Base-by-base conservation (phyloP, 2,888 invertebrate genomes). In the Lepidocyrtinus sp. region DNA sequence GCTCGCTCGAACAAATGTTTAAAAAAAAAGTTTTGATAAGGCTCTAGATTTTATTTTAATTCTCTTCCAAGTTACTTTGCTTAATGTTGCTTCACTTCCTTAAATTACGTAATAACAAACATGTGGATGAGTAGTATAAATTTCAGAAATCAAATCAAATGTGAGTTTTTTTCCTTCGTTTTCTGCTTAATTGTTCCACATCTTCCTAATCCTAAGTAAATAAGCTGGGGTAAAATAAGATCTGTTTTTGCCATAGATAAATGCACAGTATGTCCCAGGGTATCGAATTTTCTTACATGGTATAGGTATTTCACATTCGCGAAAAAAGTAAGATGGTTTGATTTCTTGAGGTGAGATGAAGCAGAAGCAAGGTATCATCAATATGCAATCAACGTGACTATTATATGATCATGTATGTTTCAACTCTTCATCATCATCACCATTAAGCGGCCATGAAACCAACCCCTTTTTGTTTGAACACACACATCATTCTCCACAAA, bases 361-460 rank as follows among this genome's bases (percentile, higher is more conserved):
- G 67, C 75, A 75, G 75, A 26, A 62, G 75, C 75, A 75, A 36
- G 17, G 9, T 2, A 70, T 76, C 76, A 76, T 76, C 71, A 76
- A 76, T 76, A 76, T 71, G 46, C 76, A 76, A 71, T 76, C 76
- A 71, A 71, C 59, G 55, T 76, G 76, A 76, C 70, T 70, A 76
- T 76, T 76, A 76, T n/a, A n/a, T 76, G 76, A 76, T 76, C 76
- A 65, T 76, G 71, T 65, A 59, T 71, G 65, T 76, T 76, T 76
- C 71, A 71, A 36, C 71, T 76, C 71, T 76, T 76, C 71, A 76
- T 76, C 64, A 76, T 76, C 65, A 64, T 76, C 76, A 65, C 76
- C 76, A 76, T 76, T 71, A 76, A 76, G 59, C 59, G 59, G 45
- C 70, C 71, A 76, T 76, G 55, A 76, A 71, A 61, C 75, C 62